Evolutionary conservation across 2,888 invertebrate genomes (phyloP), one percentile per base, ranked within the genome.

Genomic region (Clusia tigrina): DNA sequence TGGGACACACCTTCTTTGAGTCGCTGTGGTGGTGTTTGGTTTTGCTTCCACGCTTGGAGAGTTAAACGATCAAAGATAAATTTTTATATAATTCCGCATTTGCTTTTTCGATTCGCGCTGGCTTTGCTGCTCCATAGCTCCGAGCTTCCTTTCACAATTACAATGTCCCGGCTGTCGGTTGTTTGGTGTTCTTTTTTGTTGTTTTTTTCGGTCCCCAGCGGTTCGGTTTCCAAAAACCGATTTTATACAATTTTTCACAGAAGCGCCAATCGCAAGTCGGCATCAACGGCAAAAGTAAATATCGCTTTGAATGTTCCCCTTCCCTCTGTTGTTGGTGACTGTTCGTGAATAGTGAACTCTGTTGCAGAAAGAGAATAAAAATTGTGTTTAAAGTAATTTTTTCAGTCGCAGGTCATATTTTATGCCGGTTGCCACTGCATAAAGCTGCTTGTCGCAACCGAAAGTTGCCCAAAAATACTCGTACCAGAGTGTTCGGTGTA

Each of bases 11-110:
- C 67, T 67, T 63, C 63, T 24, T 48, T 54, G 6, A 17, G 56
- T 52, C 53, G 52, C 58, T 37, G 60, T 23, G 17, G 57, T 6
- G 53, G 58, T 38, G 18, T 52, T 24, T 54, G 57, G 18, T 23
- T 62, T 46, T 59, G 59, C 20, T 25, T 53, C 17, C 37, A 37
- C 2, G 54, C 54, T 59, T 63, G 51, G 52, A 56, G 66, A 66
- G 71, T 70, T 70, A 70, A 77, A 71, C 73, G 78, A 74, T 77
- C 72, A 63, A 58, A 68, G 71, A 74, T 76, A 69, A 69, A 67
- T 72, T 74, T 71, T 32, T 55, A 57, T 66, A 72, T 71, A 71
- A 71, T 69, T 70, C 69, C 10, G 42, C n/a, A 23, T 32, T 58
- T 37, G 32, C 26, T 53, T 46, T 48, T 26, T 57, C 18, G 46